Evolutionary conservation across 1,140 invertebrate genomes (phyloP), one percentile per base, ranked within the genome.

Genomic region (Hyles euphorbiae): DNA sequence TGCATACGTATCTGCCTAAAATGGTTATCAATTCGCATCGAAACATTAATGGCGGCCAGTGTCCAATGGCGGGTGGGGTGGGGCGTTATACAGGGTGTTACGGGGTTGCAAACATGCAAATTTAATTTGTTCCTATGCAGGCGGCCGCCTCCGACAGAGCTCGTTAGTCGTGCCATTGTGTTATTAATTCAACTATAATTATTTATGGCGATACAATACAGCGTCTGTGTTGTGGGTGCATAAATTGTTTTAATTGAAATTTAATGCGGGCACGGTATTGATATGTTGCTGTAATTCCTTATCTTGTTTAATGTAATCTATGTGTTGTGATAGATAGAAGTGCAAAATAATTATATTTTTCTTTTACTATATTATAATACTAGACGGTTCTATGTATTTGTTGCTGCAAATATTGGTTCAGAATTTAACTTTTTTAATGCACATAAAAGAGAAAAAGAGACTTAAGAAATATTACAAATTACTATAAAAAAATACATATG

Each of bases 121-220:
- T 85, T 81, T 78, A 79, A 83, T 79, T 72, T 70, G 72, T 70
- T 67, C 60, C 53, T 72, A 74, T 64, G 71, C 77, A 74, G 69
- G 71, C 71, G 69, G 67, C 67, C 60, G 68, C 65, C 68, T 53
- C 80, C 76, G 55, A 70, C 72, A 8, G 75, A 46, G 71, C 72
- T 77, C 68, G 73, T 83, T 82, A 83, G 72, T 57, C 53, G 54
- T 67, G 67, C 78, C 70, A 84, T 83, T 86, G 80, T 80, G 65
- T 84, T 81, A 84, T 84, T 86, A 87, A 84, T 87, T 83, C 80
- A 83, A 86, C 70, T 76, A 70, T 57, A 67, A 22, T 74, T 79
- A 84, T 81, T 86, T 86, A 87, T 80, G 70, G 65, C 47, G 49
- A 60, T 56, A 64, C 69, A 71, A 70, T 72, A 60, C 68, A 62